Percentiles rank a stretch among this genome's conserved stretches.
Evolutionary conservation across 2,888 invertebrate genomes (phyloP).

Genomic region (Conops quadrifasciatus): DNA sequence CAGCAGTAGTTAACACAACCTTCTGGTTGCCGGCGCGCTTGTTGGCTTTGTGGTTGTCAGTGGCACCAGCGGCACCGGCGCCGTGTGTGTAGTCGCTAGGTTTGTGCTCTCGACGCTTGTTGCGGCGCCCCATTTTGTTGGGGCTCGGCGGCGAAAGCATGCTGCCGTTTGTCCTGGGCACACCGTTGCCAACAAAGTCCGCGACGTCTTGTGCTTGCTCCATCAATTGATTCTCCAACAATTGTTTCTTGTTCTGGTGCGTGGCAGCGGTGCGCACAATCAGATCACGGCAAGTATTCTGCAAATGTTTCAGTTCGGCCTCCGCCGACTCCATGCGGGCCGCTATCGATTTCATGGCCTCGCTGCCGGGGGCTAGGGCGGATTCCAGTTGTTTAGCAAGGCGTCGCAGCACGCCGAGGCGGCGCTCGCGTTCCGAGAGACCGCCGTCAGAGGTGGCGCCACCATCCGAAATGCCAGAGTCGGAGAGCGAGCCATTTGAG

Average conservation of each 20-base stretch:
- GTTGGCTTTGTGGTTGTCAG: neutral
- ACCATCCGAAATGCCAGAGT: conserved; percentile 79
- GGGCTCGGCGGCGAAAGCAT: neutral
- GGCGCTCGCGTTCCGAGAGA: conserved; percentile 71
- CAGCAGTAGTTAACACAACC: conserved; percentile 36
- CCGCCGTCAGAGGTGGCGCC: conserved; percentile 79
- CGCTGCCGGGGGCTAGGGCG: conserved; percentile 74
- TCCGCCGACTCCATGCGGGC: conserved; percentile 74
- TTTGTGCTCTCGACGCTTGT: conserved; percentile 46
- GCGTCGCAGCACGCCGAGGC: conserved; percentile 72
- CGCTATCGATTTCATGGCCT: conserved; percentile 71
- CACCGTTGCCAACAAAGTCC: conserved; percentile 24
- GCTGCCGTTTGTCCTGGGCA: conserved; percentile 35
- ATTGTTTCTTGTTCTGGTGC: conserved; percentile 58
- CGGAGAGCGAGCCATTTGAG: conserved; percentile 72
- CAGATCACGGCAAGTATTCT: conserved; percentile 73
- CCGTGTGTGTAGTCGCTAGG: conserved; percentile 21
- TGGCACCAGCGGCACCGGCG: neutral
- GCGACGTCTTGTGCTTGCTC: conserved; percentile 37
- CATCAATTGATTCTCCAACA: conserved; percentile 41
- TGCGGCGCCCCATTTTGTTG: conserved; percentile 39
- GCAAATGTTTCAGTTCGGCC: conserved; percentile 72
- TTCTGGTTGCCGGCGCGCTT: neutral
- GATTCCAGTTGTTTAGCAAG: conserved; percentile 73
- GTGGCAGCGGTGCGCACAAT: conserved; percentile 65